These are phyloP conservation scores for Drosophila pectinifera DNA, from an alignment of 1,140 invertebrate species.

Conservation along the genomic window DNA sequence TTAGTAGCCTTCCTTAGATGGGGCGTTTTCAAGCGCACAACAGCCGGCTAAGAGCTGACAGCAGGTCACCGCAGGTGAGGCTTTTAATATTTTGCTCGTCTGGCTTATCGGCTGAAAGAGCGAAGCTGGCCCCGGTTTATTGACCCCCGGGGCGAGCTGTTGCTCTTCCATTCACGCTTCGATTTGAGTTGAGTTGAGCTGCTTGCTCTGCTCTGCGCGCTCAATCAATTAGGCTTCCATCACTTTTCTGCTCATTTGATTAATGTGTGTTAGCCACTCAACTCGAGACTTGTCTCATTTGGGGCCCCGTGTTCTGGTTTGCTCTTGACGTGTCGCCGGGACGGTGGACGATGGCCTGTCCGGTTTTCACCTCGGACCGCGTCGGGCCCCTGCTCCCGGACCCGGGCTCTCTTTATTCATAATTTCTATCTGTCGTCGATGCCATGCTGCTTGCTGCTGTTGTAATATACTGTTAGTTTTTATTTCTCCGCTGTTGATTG, in stretches of 20 bases:
- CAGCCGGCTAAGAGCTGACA: conserved; percentile 2
- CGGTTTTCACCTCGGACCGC: conserved; percentile 63
- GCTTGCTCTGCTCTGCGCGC: not conserved
- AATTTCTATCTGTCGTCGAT: conserved; percentile 57
- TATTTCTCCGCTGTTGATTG: conserved; percentile 45
- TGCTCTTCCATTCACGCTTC: conserved; percentile 46
- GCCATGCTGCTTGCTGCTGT: conserved; percentile 36
- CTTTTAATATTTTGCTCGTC: conserved; percentile 4
- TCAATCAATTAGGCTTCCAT: conserved; percentile 65
- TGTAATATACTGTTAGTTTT: conserved; percentile 75
- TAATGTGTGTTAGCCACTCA: conserved; percentile 58
- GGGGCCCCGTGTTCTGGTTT: conserved; percentile 36
- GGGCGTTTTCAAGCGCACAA: not conserved
- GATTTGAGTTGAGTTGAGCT: conserved; percentile 7
- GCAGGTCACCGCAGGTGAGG: conserved; percentile 9
- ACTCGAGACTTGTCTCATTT: conserved; percentile 28
- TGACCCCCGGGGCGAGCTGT: conserved; percentile 43
- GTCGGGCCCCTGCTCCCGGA: not conserved
- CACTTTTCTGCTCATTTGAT: conserved; percentile 70
- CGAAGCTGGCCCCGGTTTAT: conserved; percentile 43
- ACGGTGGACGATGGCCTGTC: conserved; percentile 41
- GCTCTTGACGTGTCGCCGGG: conserved; percentile 29
- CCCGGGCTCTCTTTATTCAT: conserved; percentile 67
- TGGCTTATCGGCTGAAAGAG: conserved; percentile 2
- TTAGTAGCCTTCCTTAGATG: no score